A percentile compares a stretch with the other conserved stretches of the same genome.
Evolutionary conservation across 1,140 invertebrate genomes (phyloP).

Genomic region (Drosophila sturtevanti): DNA sequence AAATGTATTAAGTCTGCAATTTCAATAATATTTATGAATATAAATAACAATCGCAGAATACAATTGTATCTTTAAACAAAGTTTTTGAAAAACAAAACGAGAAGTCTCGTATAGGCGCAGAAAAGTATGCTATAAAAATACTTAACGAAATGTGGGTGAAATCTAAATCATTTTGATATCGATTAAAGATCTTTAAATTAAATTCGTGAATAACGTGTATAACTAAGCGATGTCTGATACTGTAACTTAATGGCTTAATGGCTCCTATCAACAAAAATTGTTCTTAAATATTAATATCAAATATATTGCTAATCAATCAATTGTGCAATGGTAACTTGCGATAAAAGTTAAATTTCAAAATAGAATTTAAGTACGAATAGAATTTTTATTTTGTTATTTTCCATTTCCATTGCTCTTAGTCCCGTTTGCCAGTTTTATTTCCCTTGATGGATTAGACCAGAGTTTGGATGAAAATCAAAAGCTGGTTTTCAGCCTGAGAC

Average conservation of each 20-base stretch:
- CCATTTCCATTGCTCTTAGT: conserved; percentile 1
- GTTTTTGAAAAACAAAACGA: neutral
- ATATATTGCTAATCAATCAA: neutral
- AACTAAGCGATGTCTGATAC: too few relatives aligned
- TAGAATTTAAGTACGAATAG: neutral
- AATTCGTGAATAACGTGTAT: neutral
- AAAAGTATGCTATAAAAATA: conserved; percentile 7
- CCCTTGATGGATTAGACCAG: conserved; percentile 1
- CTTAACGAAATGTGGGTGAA: neutral
- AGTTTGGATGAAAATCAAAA: neutral
- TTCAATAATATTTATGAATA: too few relatives aligned
- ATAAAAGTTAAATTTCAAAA: neutral
- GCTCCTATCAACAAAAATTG: too few relatives aligned
- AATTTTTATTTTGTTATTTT: neutral
- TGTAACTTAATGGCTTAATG: too few relatives aligned
- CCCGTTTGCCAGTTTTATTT: neutral
- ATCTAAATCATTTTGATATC: neutral
- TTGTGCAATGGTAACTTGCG: neutral
- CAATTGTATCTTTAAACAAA: neutral
- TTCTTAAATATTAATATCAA: neutral
- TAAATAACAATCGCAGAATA: too few relatives aligned
- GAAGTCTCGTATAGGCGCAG: neutral
- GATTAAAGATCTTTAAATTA: neutral
- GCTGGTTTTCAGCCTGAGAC: neutral
- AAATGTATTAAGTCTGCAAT: too few relatives aligned